A percentile compares a stretch with the other conserved stretches of the same genome.
phyloP scores from a whole-genome alignment of 2,113 vertebrate species.

The Otis tarda region DNA sequence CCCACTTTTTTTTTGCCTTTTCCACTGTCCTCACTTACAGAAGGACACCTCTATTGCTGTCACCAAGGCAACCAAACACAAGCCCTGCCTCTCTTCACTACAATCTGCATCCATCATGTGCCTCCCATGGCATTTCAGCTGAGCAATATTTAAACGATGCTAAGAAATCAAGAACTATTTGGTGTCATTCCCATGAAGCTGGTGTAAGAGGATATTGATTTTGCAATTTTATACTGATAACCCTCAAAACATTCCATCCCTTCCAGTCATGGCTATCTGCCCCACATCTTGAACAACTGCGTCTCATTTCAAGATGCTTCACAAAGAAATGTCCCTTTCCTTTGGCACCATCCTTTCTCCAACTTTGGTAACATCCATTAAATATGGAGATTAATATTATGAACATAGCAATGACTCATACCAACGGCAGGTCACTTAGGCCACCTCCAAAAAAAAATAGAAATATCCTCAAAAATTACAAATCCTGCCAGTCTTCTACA shows the following conservation, averaged over 20 bases:
- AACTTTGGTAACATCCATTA: neutral
- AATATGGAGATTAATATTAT: neutral
- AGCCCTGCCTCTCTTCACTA: neutral
- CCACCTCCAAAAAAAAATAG: neutral
- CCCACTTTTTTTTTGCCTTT: neutral
- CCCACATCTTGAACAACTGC: neutral
- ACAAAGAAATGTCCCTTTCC: neutral
- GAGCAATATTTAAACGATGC: conserved; percentile 19
- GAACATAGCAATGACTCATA: neutral
- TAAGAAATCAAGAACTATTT: conserved; percentile 49
- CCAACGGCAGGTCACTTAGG: neutral
- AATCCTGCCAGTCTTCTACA: neutral
- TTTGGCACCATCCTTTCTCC: neutral
- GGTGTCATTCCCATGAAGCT: conserved; percentile 20
- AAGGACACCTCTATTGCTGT: neutral
- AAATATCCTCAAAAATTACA: neutral
- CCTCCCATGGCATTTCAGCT: conserved; percentile 13
- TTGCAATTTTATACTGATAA: conserved; percentile 44
- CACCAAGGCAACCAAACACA: neutral
- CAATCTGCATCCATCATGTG: neutral
- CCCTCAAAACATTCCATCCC: neutral
- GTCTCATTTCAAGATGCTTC: neutral
- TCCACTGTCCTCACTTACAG: neutral
- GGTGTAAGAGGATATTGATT: conserved; percentile 50
- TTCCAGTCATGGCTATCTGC: neutral